Evolutionary conservation across 2,797 vertebrate species (phyloP), one percentile per base, ranked within the genome.

Genomic region (Australoheros facetus): DNA sequence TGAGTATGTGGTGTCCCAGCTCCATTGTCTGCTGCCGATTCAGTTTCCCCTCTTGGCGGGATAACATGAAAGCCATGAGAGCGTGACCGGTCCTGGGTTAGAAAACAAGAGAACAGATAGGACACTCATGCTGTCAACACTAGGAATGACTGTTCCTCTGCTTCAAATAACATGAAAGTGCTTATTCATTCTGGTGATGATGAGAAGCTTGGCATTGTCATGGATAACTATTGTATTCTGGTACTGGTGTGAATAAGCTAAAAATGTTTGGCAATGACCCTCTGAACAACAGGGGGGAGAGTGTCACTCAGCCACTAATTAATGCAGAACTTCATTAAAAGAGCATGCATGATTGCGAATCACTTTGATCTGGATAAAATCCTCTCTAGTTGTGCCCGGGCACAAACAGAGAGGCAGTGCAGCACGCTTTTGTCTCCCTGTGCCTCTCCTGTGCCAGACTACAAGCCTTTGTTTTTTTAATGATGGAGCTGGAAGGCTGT

Each of bases 11-110:
- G 85, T 99, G 98, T 77, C 98, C 98, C 4, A 99, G 96, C 91
- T 99, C 98, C 97, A 99, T 97, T 12, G 98, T 99, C 90, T 99
- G 98, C 73, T 99, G 98, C 17, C 98, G 96, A 90, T 99, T 99
- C 86, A 99, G 93, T 88, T 99, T 99, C 77, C 97, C 97, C 86
- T 98, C 98, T 91, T 98, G 98, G 56, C 98, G 96, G 5, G 98
- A 99, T 85, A 99, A 96, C 97, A 99, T 99, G 95, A 99, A 99
- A 2, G 98, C 98, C 95, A 99, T 95, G 3, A 99, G 96, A 81
- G 98, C 97, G 2, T 99, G 98, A 58, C 98, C 98, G 7, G 93
- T 97, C 94, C 98, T 99, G 92, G 10, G 75, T 70, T 34, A 69
- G 45, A 78, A 83, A 87, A 76, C 70, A 75, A 83, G 80, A 76